Percentiles rank a stretch among this genome's conserved stretches.
These are phyloP conservation scores for Metalampra italica DNA, from an alignment of 2,888 invertebrate genomes.

Conservation along the genomic window DNA sequence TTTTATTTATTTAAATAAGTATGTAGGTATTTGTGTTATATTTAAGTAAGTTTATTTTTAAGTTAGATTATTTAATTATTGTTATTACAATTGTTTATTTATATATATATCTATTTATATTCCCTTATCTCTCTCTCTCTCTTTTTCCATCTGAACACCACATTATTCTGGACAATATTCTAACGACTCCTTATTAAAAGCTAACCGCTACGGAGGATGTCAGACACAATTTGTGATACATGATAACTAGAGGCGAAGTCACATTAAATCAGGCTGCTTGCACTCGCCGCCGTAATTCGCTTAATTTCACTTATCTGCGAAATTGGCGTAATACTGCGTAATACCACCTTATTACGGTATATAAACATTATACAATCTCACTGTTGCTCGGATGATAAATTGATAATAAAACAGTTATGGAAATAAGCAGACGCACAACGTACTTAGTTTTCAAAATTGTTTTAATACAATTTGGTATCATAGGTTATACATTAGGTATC, in stretches of 20 bases:
- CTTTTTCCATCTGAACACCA: not conserved
- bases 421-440: constrained; percentile 11
- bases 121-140: too few relatives aligned
- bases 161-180: constrained; percentile 43
- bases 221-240: constrained; percentile 60
- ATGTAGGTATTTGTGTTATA: too few relatives aligned
- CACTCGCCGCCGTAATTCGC: constrained; percentile 53
- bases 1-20: too few relatives aligned
- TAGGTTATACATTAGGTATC: too few relatives aligned
- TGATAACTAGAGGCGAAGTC: constrained; percentile 69
- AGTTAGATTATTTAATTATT: too few relatives aligned
- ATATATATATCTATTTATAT: too few relatives aligned
- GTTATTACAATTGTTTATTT: too few relatives aligned
- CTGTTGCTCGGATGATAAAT: constrained; percentile 24
- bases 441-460: constrained; percentile 1
- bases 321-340: constrained; percentile 55
- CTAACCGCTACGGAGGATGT: constrained; percentile 50
- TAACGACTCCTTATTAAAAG: constrained; percentile 66
- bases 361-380: constrained; percentile 48
- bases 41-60: too few relatives aligned
- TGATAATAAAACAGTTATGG: constrained; percentile 13
- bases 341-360: constrained; percentile 48
- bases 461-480: not conserved
- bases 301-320: constrained; percentile 62
- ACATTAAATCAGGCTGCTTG: constrained; percentile 57